These are phyloP conservation scores for Gallinago media DNA, from an alignment of 2,113 vertebrate genomes.

Conservation along the genomic window DNA sequence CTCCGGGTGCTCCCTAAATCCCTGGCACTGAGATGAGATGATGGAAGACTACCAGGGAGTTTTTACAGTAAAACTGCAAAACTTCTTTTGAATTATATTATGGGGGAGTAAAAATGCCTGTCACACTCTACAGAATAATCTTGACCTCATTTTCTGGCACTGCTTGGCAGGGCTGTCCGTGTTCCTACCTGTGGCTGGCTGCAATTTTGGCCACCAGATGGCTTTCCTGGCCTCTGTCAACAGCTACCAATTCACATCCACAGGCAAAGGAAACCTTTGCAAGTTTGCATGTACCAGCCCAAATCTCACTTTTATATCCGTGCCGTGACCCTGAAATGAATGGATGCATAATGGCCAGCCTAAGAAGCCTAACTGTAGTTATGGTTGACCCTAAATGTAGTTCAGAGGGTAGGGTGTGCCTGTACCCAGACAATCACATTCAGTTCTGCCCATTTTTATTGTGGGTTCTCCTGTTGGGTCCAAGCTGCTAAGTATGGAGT, in stretches of 20 bases:
- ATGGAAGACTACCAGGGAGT: background rate
- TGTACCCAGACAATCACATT: background rate
- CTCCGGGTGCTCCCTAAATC: background rate
- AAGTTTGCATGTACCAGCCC: background rate
- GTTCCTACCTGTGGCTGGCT: accelerated
- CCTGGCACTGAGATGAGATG: background rate
- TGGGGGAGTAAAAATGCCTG: accelerated
- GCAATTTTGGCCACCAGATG: background rate
- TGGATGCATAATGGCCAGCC: background rate
- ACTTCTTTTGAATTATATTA: background rate
- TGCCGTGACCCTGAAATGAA: background rate
- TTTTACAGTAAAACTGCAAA: background rate
- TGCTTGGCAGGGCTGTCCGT: background rate
- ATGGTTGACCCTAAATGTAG: background rate
- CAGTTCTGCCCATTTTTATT: background rate
- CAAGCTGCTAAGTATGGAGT: background rate
- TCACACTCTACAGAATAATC: background rate
- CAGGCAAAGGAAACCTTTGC: background rate
- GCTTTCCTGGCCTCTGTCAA: background rate
- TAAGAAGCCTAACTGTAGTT: background rate
- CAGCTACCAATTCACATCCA: background rate
- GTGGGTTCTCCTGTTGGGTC: background rate
- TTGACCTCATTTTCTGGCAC: background rate
- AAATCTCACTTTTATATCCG: background rate
- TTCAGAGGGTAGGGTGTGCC: background rate